phyloP scores from a whole-genome alignment of 2,797 vertebrate genomes.

The Enteromius radiatus region DNA sequence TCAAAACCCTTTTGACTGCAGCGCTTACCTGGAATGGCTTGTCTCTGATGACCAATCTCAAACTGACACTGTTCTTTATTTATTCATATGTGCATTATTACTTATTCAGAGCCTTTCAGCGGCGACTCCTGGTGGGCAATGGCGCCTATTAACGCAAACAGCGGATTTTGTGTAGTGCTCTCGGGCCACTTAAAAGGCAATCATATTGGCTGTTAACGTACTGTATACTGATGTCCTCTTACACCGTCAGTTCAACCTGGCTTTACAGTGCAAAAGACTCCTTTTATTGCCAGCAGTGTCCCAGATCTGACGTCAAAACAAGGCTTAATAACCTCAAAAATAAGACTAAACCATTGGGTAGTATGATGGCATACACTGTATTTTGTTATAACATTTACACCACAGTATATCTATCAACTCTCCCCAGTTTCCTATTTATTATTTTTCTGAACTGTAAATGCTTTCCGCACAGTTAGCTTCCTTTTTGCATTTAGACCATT shows the following conservation, averaged over 20 bases:
- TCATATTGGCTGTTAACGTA: constrained; percentile 28
- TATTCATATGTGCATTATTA: constrained; percentile 59
- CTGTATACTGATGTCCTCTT: constrained; percentile 12
- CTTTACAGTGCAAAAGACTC: constrained; percentile 1
- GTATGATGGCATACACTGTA: background rate
- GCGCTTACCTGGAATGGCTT: constrained; percentile 36
- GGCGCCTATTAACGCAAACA: constrained; percentile 45
- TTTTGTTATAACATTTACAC: background rate
- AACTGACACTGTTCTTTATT: constrained; percentile 55
- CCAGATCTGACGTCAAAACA: constrained; percentile 37
- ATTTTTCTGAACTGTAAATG: too few relatives aligned
- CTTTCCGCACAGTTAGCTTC: too few relatives aligned
- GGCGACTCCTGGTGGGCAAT: constrained; percentile 29
- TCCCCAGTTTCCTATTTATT: too few relatives aligned
- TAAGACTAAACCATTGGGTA: constrained; percentile 9
- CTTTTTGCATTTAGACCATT: background rate
- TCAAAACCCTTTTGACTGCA: constrained; percentile 46
- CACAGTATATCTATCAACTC: background rate
- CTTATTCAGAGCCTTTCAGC: constrained; percentile 56
- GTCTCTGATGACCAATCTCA: constrained; percentile 48
- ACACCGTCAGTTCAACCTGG: constrained; percentile 9
- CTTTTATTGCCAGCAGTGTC: constrained; percentile 1
- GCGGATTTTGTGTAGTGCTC: constrained; percentile 19
- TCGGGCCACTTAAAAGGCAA: constrained; percentile 31
- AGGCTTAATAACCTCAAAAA: constrained; percentile 33